A percentile compares a stretch with the other conserved stretches of the same genome.
Evolutionary conservation across 1,140 invertebrate genomes (phyloP).

Genomic region (Branchinecta lindahli): DNA sequence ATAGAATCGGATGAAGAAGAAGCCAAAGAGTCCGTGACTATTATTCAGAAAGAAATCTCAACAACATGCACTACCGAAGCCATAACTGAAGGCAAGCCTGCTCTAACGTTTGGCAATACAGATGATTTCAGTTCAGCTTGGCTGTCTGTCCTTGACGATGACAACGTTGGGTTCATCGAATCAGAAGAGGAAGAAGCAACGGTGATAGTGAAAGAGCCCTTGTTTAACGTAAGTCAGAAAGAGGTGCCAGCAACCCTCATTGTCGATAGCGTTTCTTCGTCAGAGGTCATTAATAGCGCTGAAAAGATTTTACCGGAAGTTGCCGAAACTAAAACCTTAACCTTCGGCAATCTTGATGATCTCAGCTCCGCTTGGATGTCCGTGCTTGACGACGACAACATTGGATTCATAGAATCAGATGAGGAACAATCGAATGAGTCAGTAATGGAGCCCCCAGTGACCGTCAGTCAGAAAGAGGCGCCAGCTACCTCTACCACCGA

Average conservation of each 20-base stretch:
- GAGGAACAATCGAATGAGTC: conserved; percentile 4
- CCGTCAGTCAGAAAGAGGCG: background rate
- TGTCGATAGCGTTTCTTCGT: background rate
- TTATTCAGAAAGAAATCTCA: background rate
- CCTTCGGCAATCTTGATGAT: background rate
- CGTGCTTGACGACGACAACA: background rate
- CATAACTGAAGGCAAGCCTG: background rate
- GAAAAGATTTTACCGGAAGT: background rate
- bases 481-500: no score
- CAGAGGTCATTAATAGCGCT: background rate
- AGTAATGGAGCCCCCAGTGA: background rate
- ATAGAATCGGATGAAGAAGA: conserved; percentile 12
- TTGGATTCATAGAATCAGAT: background rate
- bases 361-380: conserved; percentile 11
- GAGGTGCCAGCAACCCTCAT: background rate
- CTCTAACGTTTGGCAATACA: background rate
- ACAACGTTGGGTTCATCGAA: background rate
- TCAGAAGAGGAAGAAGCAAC: conserved; percentile 10
- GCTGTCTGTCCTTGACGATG: conserved; percentile 11
- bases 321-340: background rate
- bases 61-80: background rate
- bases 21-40: background rate
- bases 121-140: background rate
- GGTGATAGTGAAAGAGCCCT: background rate
- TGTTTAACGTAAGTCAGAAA: background rate